A percentile compares a stretch with the other conserved stretches of the same genome.
Conservation (phyloP, 2,888 invertebrate species). For the Nomada flava region DNA sequence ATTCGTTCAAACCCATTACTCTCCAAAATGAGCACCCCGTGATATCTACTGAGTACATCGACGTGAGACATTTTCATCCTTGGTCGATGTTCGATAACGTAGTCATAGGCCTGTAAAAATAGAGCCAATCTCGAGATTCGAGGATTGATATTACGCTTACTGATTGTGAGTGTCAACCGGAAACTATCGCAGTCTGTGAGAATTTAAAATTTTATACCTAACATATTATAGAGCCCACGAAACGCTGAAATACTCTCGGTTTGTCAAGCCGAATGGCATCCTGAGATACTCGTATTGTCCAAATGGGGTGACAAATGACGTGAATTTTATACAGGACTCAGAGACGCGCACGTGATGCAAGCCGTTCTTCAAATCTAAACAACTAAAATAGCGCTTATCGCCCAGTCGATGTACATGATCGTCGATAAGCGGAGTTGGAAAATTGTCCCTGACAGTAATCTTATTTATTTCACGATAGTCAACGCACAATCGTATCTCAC, state of each 20-base stretch:
- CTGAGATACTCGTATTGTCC: slow-evolving; percentile 22
- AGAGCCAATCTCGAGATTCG: too few relatives aligned
- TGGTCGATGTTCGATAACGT: too few relatives aligned
- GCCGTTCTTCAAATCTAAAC: slow-evolving; percentile 10
- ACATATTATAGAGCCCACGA: background rate
- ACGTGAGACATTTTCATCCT: too few relatives aligned
- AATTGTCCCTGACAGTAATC: slow-evolving; percentile 16
- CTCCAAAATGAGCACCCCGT: too few relatives aligned
- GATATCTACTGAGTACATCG: too few relatives aligned
- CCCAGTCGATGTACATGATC: slow-evolving; percentile 14
- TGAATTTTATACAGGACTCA: background rate
- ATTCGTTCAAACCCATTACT: too few relatives aligned
- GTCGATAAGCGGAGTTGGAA: slow-evolving; percentile 16
- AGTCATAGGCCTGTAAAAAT: too few relatives aligned
- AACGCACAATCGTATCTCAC: background rate
- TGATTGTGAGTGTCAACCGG: too few relatives aligned
- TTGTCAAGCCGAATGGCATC: slow-evolving; percentile 19
- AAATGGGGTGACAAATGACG: background rate
- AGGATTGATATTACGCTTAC: too few relatives aligned
- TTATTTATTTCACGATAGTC: slow-evolving; percentile 1
- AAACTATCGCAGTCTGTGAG: too few relatives aligned
- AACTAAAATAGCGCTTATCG: slow-evolving; percentile 7
- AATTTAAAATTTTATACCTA: too few relatives aligned
- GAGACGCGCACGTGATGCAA: slow-evolving; percentile 17
- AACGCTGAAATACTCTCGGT: slow-evolving; percentile 27